A percentile compares a stretch with the other conserved stretches of the same genome.
phyloP scores from a whole-genome alignment of 2,888 invertebrate genomes.

The Hesperia comma region DNA sequence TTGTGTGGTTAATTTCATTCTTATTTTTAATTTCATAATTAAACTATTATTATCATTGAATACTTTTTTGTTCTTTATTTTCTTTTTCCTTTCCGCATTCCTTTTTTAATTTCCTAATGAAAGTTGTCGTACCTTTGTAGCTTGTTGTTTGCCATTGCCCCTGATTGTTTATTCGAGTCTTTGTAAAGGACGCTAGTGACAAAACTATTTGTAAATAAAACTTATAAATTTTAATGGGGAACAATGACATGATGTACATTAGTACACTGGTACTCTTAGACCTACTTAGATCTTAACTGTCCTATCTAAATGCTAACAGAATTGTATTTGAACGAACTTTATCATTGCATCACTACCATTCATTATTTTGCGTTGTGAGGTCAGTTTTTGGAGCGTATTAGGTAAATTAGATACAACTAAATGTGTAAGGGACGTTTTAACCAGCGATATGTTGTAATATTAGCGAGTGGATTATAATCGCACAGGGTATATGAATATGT shows the following conservation, averaged over 20 bases:
- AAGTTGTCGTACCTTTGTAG: constrained; percentile 38
- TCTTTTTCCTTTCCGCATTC: constrained; percentile 62
- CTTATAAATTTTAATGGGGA: constrained; percentile 80
- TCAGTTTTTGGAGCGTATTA: constrained; percentile 58
- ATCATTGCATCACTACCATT: constrained; percentile 62
- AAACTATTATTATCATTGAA: constrained; percentile 82
- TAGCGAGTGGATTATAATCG: constrained; percentile 74
- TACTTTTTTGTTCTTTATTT: constrained; percentile 76
- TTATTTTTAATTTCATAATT: constrained; percentile 83
- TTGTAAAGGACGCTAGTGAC: constrained; percentile 63
- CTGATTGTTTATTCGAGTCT: constrained; percentile 48
- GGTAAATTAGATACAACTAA: constrained; percentile 66
- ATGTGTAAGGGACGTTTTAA: constrained; percentile 76
- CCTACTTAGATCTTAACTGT: constrained; percentile 75
- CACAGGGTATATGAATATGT: constrained; percentile 80
- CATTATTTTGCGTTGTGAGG: constrained; percentile 52
- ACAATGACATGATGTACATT: constrained; percentile 80
- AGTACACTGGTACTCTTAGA: constrained; percentile 81
- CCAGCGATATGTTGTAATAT: constrained; percentile 76
- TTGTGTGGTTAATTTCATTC: constrained; percentile 83
- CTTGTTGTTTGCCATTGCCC: constrained; percentile 26
- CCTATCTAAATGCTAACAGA: constrained; percentile 62
- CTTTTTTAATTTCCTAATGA: constrained; percentile 46
- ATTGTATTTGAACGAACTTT: constrained; percentile 64
- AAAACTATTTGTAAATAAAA: constrained; percentile 81